Base-by-base conservation (phyloP, 2,888 invertebrate genomes). In the Argyra leucocephala region DNA sequence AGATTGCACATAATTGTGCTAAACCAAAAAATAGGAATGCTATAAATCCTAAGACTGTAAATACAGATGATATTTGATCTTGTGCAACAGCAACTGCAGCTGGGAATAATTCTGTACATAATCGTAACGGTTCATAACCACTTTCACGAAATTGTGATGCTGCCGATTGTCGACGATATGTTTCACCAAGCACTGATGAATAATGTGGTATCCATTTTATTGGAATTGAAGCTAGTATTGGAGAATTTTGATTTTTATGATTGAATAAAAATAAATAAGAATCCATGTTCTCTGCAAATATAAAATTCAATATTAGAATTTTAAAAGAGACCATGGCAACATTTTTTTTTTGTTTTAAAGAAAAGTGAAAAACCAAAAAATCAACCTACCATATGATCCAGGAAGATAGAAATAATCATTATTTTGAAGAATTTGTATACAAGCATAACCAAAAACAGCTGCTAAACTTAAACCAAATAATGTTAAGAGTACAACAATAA, bases 41-140 rank as follows among this genome's bases (percentile, higher is more conserved):
- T 75, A 90, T 88, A 79, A 91, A 94, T 74, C 93, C 91, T 62
- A 93, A 83, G 12, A 91, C 89, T 0, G 91, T 88, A 94, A 94
- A 95, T 69, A 91, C 89, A 64, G 93, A 91, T 0, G 93, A 92
- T 6, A 94, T 81, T 75, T 86, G 84, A 66, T 88, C 85, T 60
- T 88, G 83, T 0, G 92, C 79, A 24, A 90, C 81, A 0, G 92
- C 90, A 31, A 93, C 82, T 0, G 91, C 89, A 0, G 93, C 90
- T 0, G 94, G 94, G 69, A 93, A 88, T n/a, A 94, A 78, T 80
- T 94, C 93, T n/a, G 92, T 93, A 15, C 92, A 88, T 66, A 94
- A 82, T 66, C 93, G 86, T 66, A 94, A 78, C 0, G 88, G 90
- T 78, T 93, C 93, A 81, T 92, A 93, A 21, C 90, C 90, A 74